Evolutionary conservation across 2,797 vertebrate genomes (phyloP), one percentile per base, ranked within the genome.

Genomic region (Bucorvus abyssinicus): DNA sequence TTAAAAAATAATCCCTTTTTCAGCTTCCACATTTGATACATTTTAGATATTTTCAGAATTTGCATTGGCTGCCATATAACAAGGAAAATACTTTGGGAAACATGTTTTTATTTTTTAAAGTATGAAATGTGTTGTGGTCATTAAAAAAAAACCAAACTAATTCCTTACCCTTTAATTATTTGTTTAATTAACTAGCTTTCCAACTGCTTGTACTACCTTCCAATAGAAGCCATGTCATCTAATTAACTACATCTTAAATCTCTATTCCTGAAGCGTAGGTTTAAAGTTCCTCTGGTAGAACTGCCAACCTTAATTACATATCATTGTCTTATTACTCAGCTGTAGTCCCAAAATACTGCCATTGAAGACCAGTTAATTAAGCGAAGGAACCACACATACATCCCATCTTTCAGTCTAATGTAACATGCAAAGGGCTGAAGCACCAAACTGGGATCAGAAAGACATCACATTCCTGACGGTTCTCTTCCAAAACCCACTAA

Each of bases 271-370:
- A 92, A 94, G 70, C 0, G 0, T 20, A 79, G 55, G 49, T 84
- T 90, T 90, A 30, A 79, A 91, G 78, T 27, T 94, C 80, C 74
- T 89, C 89, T 70, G 22, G 82, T 78, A 81, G 79, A 91, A 78
- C 14, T 86, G 69, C 53, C 78, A 92, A 86, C 24, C 60, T 95
- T 95, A 91, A 93, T 94, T 88, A 96, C 19, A 36, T 9, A 50
- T 64, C 70, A 70, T 38, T 75, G 83, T 76, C 65, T 82, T 77
- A 76, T 10, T 42, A 73, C 53, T 91, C 12, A 2, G 32, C 64
- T 53, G 12, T 77, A 68, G 53, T 95, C 91, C 60, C 86, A 45
- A 92, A 89, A 87, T 64, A 49, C 42, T 68, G 75, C 60, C 53
- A 87, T 0, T 36, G 74, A 90, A 87, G 30, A 40, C 34, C 61